phyloP scores from a whole-genome alignment of 64 coral and sea anemone genomes.

The Montipora capricornis region DNA sequence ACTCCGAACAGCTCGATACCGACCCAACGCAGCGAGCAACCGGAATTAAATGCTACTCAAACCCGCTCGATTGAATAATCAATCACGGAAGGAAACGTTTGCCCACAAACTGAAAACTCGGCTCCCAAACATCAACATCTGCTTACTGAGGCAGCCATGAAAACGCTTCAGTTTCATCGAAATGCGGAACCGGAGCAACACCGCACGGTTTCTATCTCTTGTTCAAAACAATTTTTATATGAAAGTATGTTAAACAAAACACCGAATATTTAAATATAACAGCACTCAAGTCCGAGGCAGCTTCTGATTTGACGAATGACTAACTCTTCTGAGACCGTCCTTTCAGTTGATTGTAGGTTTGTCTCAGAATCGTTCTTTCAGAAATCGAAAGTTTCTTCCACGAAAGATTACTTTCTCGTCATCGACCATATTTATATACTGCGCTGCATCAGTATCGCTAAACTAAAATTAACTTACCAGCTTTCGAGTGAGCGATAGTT shows the following conservation, averaged over 20 bases:
- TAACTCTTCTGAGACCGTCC: not conserved
- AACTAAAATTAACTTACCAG: not conserved
- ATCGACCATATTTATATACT: not conserved
- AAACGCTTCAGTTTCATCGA: no score
- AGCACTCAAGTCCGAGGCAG: not conserved
- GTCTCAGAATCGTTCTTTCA: constrained; percentile 12
- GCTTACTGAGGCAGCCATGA: no score
- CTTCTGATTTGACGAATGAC: not conserved
- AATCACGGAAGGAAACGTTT: no score
- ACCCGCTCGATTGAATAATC: no score
- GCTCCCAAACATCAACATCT: no score
- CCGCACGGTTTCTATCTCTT: not conserved
- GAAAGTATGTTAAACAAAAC: not conserved
- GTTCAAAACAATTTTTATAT: not conserved
- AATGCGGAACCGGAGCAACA: no score
- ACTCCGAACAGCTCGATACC: no score
- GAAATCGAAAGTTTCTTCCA: constrained; percentile 38
- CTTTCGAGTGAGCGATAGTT: not conserved
- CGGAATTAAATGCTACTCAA: no score
- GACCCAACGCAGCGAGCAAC: no score
- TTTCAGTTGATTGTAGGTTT: constrained; percentile 41
- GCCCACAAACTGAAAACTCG: no score
- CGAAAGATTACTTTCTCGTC: not conserved
- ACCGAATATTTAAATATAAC: not conserved
- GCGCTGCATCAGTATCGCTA: not conserved